These are phyloP conservation scores for Mythimna albipuncta DNA, from an alignment of 2,888 invertebrate genomes.

Conservation along the genomic window DNA sequence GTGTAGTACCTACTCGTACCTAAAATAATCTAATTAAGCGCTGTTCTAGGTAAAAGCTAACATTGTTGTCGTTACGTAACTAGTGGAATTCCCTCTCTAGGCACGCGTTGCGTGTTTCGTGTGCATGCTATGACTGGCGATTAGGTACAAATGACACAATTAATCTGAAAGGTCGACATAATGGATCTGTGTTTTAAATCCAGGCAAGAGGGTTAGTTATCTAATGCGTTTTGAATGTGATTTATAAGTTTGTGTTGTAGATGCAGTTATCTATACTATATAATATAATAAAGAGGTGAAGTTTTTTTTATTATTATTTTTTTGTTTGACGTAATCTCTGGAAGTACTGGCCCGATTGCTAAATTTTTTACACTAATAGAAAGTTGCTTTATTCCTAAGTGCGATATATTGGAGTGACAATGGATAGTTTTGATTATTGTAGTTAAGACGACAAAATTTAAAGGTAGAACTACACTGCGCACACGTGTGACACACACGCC, in stretches of 20 bases:
- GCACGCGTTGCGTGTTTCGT: conserved; percentile 22
- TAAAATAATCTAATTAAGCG: conserved; percentile 15
- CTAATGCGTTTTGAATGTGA: conserved; percentile 18
- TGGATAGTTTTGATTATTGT: background rate
- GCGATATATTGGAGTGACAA: background rate
- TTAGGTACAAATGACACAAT: conserved; percentile 30
- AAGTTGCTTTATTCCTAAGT: too few species aligned
- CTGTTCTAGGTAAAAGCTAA: conserved; percentile 25
- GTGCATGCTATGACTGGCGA: conserved; percentile 21
- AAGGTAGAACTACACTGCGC: too few species aligned
- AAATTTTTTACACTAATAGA: too few species aligned
- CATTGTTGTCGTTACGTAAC: conserved; percentile 40
- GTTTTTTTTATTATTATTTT: too few species aligned
- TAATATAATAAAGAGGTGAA: too few species aligned
- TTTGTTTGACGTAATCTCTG: too few species aligned
- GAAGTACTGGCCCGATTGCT: too few species aligned
- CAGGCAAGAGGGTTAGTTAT: conserved; percentile 7
- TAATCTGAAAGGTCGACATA: conserved; percentile 26
- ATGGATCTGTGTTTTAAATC: conserved; percentile 22
- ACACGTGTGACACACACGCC: too few species aligned
- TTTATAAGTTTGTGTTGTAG: conserved; percentile 8
- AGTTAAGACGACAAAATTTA: too few species aligned
- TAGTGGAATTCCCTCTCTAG: conserved; percentile 38
- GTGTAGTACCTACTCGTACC: background rate
- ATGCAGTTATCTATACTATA: background rate